phyloP scores from a whole-genome alignment of 2,888 invertebrate genomes.

The Ochlodes sylvanus region DNA sequence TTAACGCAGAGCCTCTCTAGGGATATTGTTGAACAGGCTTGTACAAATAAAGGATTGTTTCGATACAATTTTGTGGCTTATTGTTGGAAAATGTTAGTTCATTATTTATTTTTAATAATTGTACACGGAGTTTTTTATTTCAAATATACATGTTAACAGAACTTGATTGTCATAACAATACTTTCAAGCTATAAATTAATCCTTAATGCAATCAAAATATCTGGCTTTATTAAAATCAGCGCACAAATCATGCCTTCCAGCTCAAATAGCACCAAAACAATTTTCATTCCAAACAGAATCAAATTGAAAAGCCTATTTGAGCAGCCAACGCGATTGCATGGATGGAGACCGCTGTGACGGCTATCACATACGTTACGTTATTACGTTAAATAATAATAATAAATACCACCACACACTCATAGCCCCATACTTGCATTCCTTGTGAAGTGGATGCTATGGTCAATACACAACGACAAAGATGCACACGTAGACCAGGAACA shows the following conservation, averaged over 20 bases:
- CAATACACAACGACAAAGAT: too few relatives aligned
- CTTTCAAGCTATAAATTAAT: neutral
- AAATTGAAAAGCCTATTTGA: slow-evolving; percentile 7
- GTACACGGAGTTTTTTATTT: too few relatives aligned
- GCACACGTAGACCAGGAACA: too few relatives aligned
- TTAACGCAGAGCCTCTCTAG: neutral
- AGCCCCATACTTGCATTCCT: too few relatives aligned
- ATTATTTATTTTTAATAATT: too few relatives aligned
- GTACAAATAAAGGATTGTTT: neutral
- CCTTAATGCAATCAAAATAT: neutral
- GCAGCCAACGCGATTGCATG: neutral
- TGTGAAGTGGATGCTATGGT: too few relatives aligned
- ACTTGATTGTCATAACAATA: too few relatives aligned
- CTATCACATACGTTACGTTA: too few relatives aligned
- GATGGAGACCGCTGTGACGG: neutral
- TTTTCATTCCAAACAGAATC: slow-evolving; percentile 20
- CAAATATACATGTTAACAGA: too few relatives aligned
- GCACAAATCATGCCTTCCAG: neutral
- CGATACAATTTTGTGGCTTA: neutral
- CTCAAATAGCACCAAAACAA: slow-evolving; percentile 3
- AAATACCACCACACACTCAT: too few relatives aligned
- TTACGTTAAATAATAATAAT: too few relatives aligned
- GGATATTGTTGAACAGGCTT: neutral
- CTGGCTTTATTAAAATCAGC: neutral
- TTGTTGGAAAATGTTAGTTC: neutral